phyloP scores from a whole-genome alignment of 2,797 vertebrate species.

The Champsocephalus esox region DNA sequence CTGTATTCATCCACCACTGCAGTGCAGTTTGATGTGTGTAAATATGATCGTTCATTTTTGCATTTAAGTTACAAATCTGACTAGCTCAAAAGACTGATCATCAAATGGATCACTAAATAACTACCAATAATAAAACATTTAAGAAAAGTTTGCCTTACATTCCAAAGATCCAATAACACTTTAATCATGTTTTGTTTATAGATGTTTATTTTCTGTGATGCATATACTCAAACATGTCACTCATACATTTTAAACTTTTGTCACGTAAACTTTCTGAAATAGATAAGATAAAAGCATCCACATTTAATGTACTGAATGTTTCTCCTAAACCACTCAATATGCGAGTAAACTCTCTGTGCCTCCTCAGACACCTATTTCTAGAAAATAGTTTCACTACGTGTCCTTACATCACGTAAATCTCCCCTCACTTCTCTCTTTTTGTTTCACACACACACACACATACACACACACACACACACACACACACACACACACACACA shows the following conservation, averaged over 20 bases:
- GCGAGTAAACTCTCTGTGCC: background rate
- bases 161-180: too few relatives aligned
- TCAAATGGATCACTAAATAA: too few relatives aligned
- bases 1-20: too few relatives aligned
- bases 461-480: background rate
- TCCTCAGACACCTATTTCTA: background rate
- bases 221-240: background rate
- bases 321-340: background rate
- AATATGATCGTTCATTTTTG: too few relatives aligned
- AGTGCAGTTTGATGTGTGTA: too few relatives aligned
- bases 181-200: too few relatives aligned
- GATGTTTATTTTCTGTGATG: background rate
- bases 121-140: too few relatives aligned
- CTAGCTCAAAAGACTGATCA: too few relatives aligned
- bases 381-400: conserved; percentile 34
- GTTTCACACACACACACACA: background rate
- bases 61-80: too few relatives aligned
- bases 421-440: conserved; percentile 1
- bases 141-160: too few relatives aligned
- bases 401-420: conserved; percentile 37
- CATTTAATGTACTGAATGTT: background rate
- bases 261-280: background rate
- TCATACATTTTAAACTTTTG: background rate
- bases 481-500: background rate
- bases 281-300: background rate